Evolutionary conservation across 2,113 vertebrate species (phyloP), one percentile per base, ranked within the genome.

Genomic region (Camarhynchus parvulus): DNA sequence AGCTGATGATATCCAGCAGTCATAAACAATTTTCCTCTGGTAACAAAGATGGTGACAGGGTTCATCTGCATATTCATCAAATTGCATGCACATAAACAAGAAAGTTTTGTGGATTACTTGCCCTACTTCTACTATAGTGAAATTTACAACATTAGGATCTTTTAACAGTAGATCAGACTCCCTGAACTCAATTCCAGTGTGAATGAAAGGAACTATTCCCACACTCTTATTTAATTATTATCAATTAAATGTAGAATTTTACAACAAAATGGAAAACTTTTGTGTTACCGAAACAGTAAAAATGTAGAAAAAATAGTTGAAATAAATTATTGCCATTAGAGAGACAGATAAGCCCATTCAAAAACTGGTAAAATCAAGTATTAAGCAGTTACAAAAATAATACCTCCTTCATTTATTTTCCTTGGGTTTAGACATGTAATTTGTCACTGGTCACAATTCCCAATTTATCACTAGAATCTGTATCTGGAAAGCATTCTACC

Each of bases 1-100:
- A 75, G 55, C 44, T 95, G 42, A 90, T 95, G 67, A 56, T 80
- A 97, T 76, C 70, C 46, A 94, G 66, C 47, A 78, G 56, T 87
- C 91, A 94, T 84, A 96, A 98, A 90, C 87, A 94, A 87, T 91
- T 96, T 95, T 84, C 90, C 92, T 92, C 87, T 95, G 84, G 82
- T 94, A 88, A 69, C 74, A 70, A 96, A 97, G 79, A 92, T 93
- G 75, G 56, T 91, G 83, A 93, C 75, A 68, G 18, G 9, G 35
- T 94, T 97, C 83, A 85, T 88, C 90, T 95, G 70, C 82, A 95
- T 91, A 93, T 76, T 96, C 95, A 96, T 90, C 49, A 92, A 81
- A 72, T 81, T 75, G 87, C 37, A 92, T 64, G 87, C 56, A 74
- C 8, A 28, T 86, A 81, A 94, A 94, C 67, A 95, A 76, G 33